Percentiles rank a stretch among this genome's conserved stretches.
phyloP scores from a whole-genome alignment of 2,797 vertebrate genomes.

The Perodicticus potto region DNA sequence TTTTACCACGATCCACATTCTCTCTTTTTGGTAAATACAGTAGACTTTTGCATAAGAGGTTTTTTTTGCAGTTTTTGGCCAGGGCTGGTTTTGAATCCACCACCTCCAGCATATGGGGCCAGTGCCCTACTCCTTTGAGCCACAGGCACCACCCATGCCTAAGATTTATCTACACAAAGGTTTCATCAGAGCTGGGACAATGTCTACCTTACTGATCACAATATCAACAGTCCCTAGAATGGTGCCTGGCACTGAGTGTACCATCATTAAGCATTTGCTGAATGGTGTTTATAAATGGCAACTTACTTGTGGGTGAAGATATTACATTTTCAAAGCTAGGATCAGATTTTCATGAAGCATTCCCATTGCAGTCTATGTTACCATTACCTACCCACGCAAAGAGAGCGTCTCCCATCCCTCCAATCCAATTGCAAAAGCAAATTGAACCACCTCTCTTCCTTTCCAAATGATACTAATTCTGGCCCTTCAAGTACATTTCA shows the following conservation, averaged over 20 bases:
- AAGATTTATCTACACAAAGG: not conserved
- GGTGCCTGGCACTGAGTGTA: not conserved
- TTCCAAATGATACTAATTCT: not conserved
- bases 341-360: not conserved
- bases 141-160: not conserved
- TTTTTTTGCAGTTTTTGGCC: too few relatives aligned
- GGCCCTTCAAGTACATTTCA: not conserved
- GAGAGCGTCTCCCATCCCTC: not conserved
- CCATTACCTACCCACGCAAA: not conserved
- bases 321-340: conserved; percentile 8
- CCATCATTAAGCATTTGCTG: not conserved
- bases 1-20: not conserved
- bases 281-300: not conserved
- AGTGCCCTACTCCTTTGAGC: too few relatives aligned
- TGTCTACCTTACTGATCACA: not conserved
- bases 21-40: conserved; percentile 8
- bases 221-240: not conserved
- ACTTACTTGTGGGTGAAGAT: not conserved
- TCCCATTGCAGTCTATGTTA: not conserved
- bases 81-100: too few relatives aligned
- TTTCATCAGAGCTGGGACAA: not conserved
- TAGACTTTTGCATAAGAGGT: not conserved
- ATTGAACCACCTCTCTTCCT: not conserved
- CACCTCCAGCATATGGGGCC: too few relatives aligned
- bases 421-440: not conserved